Evolutionary conservation across 2,797 vertebrate species (phyloP).

Genomic region (Lepilemur ruficaudatus): DNA sequence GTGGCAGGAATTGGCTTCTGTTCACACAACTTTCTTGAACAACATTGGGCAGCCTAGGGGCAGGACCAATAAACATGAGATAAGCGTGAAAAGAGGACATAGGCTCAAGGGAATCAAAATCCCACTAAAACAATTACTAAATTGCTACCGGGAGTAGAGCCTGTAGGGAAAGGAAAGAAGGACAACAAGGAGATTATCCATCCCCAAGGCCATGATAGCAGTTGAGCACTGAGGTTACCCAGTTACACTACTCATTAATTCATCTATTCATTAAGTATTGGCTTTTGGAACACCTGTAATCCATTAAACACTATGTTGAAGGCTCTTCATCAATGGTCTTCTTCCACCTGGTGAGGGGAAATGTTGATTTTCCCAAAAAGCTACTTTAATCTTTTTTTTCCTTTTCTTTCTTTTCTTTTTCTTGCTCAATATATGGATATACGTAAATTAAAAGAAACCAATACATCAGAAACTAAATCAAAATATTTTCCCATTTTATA

Average conservation of each 20-base stretch:
- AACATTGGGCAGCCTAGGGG: background rate
- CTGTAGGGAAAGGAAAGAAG: background rate
- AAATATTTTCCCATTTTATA: background rate
- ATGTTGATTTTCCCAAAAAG: background rate
- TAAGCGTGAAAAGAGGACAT: background rate
- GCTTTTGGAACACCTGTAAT: background rate
- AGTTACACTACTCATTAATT: background rate
- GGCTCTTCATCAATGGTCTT: background rate
- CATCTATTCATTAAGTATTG: background rate
- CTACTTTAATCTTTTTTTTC: background rate
- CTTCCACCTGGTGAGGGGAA: background rate
- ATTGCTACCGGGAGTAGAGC: background rate
- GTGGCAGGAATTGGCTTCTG: background rate
- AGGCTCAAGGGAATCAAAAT: background rate
- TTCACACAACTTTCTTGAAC: background rate
- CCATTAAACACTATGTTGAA: background rate
- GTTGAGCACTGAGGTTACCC: too few species aligned
- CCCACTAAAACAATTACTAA: background rate
- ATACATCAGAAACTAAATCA: background rate
- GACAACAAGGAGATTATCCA: background rate
- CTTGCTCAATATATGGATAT: background rate
- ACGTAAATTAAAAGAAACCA: background rate
- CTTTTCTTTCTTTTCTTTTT: background rate
- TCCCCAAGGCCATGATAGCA: background rate
- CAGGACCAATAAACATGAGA: background rate